Base-by-base conservation (phyloP, 2,797 vertebrate genomes). In the Rhinoraja longicauda region DNA sequence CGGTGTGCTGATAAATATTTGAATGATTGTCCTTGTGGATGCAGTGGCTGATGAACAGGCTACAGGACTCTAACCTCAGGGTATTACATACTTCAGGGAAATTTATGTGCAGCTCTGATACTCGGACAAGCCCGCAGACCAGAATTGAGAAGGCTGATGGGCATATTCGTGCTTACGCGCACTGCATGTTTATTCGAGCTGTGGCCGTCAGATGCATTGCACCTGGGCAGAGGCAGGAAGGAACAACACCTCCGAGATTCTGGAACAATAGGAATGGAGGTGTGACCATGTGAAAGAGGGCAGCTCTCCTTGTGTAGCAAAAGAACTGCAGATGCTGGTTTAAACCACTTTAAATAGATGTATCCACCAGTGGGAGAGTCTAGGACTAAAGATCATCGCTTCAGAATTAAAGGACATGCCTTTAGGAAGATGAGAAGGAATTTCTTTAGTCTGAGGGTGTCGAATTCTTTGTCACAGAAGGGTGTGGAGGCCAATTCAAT, bases 1-100 rank as follows among this genome's bases (percentile, higher is more conserved):
- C 67, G 15, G 62, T 88, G 6, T 67, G 32, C 64, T 88, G 59
- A 88, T 88, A 88, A 36, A 88, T 88, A 64, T 88, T 64, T 88
- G 62, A 88, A 88, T 67, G 84, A 67, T 36, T 64, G 84, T 36
- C 15, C 62, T 88, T 88, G 62, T 36, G 62, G n/a, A 24, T 88
- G 84, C 62, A 88, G 21, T 88, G 59, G 88, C 67, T 32, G 62
- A 64, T 21, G 62, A 88, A 19, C n/a, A 88, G 84, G 17, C 62
- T 88, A 9, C 7, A 88, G 59, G 15, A 36, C 29, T 24, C 32
- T 88, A 67, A 32, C n/a, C 15, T 67, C 9, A 67, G n/a, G 62
- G 62, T 67, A 88, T 32, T 64, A 67, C 67, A 88, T 32, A 64
- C 59, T 67, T 32, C 84, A 67, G 84, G 84, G 67, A 88, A 67